A percentile compares a stretch with the other conserved stretches of the same genome.
These are phyloP conservation scores for Galleria mellonella DNA, from an alignment of 1,140 invertebrate genomes.

Conservation along the genomic window DNA sequence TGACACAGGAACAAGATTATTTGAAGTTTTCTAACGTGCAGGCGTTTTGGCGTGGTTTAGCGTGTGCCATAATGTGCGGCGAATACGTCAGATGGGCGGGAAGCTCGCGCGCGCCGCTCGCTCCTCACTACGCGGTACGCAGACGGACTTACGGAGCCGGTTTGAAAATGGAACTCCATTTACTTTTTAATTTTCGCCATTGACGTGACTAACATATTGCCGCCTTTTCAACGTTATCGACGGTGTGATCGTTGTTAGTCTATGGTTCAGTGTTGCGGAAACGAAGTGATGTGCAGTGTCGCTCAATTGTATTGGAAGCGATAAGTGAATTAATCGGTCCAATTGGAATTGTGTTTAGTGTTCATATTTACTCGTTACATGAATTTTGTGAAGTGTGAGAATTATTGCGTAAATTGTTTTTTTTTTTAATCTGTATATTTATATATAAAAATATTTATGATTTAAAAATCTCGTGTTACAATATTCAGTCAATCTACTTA, in stretches of 20 bases:
- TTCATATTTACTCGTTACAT: too few relatives aligned
- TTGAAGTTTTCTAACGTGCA: too few relatives aligned
- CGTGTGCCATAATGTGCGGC: conserved; percentile 18
- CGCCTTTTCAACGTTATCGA: neutral
- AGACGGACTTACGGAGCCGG: neutral
- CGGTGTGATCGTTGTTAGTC: neutral
- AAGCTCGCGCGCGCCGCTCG: conserved; percentile 35
- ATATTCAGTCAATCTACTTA: too few relatives aligned
- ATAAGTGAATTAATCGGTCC: neutral
- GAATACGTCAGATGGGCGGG: conserved; percentile 44
- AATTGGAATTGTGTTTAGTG: too few relatives aligned
- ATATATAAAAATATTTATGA: too few relatives aligned
- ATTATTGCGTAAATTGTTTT: too few relatives aligned
- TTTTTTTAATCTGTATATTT: too few relatives aligned
- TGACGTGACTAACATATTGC: too few relatives aligned
- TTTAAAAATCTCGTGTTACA: too few relatives aligned
- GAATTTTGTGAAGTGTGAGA: too few relatives aligned
- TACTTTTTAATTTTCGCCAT: neutral
- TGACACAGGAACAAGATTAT: too few relatives aligned
- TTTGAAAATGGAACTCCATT: neutral
- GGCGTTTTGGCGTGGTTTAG: conserved; percentile 2
- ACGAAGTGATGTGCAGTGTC: neutral
- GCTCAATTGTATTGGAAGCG: neutral
- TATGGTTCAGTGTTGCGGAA: neutral
- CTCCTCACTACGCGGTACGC: neutral